phyloP scores from a whole-genome alignment of 2,888 invertebrate genomes.

The Galeruca laticollis region DNA sequence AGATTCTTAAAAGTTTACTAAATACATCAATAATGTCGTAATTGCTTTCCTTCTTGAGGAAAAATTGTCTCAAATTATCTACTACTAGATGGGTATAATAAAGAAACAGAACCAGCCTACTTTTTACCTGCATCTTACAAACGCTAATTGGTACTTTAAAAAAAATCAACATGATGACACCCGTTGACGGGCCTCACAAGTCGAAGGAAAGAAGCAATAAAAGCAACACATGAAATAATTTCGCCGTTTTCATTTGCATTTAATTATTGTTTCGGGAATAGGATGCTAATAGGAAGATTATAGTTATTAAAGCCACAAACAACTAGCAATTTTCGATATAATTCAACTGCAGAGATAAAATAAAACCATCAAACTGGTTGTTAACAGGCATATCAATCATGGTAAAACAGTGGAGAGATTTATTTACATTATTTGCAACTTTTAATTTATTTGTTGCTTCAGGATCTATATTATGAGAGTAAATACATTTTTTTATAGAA shows the following conservation, averaged over 20 bases:
- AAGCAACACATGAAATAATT: slow-evolving; percentile 21
- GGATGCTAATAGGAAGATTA: slow-evolving; percentile 37
- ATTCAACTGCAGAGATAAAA: slow-evolving; percentile 28
- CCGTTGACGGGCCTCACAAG: slow-evolving; percentile 22
- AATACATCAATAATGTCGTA: no score
- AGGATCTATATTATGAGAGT: slow-evolving; percentile 9
- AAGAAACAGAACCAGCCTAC: background rate
- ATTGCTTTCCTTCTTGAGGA: no score
- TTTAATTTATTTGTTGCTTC: slow-evolving; percentile 20
- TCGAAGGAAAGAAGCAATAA: slow-evolving; percentile 18
- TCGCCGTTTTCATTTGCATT: slow-evolving; percentile 34
- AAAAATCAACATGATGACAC: slow-evolving; percentile 17
- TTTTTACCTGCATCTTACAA: background rate
- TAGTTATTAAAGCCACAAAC: slow-evolving; percentile 31
- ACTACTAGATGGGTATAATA: background rate
- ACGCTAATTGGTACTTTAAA: slow-evolving; percentile 9
- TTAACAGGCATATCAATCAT: slow-evolving; percentile 38
- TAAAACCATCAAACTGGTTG: slow-evolving; percentile 32
- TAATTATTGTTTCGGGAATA: slow-evolving; percentile 31
- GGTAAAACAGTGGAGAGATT: slow-evolving; percentile 23
- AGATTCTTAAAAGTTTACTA: no score
- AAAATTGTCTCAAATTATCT: background rate
- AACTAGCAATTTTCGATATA: slow-evolving; percentile 19
- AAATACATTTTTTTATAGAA: slow-evolving; percentile 6
- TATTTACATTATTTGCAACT: slow-evolving; percentile 30